These are phyloP conservation scores for Pelusios castaneus DNA, from an alignment of 2,113 vertebrate genomes.

Conservation along the genomic window DNA sequence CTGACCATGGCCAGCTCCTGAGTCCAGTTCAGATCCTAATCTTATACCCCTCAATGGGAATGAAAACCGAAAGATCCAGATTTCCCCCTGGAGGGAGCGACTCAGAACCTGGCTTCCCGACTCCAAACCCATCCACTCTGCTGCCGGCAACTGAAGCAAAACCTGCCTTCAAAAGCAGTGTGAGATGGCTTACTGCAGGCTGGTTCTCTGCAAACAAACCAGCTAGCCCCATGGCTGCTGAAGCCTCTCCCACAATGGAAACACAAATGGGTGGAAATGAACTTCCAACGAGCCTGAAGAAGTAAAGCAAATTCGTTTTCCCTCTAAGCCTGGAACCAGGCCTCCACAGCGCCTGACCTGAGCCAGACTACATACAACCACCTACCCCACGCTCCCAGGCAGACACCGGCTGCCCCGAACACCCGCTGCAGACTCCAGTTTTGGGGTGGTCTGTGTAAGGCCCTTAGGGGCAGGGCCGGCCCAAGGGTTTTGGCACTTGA, in stretches of 20 bases:
- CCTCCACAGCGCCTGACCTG: not conserved
- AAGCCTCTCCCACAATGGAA: not conserved
- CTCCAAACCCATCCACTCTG: too few species aligned
- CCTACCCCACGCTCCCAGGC: not conserved
- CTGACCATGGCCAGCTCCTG: not conserved
- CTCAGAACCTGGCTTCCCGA: not conserved
- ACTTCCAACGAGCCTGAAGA: not conserved
- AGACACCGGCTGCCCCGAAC: not conserved
- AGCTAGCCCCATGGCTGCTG: too few species aligned
- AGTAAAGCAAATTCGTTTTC: not conserved
- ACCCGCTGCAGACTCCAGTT: fast-evolving
- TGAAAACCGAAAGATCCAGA: not conserved
- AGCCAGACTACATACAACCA: not conserved
- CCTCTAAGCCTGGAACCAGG: not conserved
- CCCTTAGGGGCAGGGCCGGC: not conserved
- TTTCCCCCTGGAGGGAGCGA: not conserved
- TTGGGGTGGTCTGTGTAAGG: not conserved
- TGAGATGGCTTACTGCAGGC: not conserved
- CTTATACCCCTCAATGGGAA: not conserved
- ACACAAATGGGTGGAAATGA: not conserved
- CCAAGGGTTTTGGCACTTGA: too few species aligned
- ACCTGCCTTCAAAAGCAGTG: too few species aligned
- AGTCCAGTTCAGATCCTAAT: not conserved
- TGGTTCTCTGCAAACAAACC: not conserved
- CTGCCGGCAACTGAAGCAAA: too few species aligned